A percentile compares a stretch with the other conserved stretches of the same genome.
phyloP scores from a whole-genome alignment of 1,140 invertebrate species.

The Formica selysi region DNA sequence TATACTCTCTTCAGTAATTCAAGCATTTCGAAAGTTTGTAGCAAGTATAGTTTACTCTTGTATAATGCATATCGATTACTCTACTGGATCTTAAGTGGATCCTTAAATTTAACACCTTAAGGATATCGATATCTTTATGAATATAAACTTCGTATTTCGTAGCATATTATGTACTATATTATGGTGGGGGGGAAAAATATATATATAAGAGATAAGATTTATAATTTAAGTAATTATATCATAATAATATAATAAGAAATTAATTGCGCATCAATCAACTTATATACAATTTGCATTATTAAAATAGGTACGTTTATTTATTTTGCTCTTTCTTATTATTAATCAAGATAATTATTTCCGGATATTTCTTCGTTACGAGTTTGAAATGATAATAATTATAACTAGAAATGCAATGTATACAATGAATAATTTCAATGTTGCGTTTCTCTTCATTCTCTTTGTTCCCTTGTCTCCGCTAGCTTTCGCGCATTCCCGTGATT shows the following conservation, averaged over 20 bases:
- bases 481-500: background rate
- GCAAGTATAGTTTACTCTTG: background rate
- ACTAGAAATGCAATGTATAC: background rate
- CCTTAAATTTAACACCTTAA: constrained; percentile 4
- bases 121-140: background rate
- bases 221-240: background rate
- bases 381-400: constrained; percentile 7
- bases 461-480: background rate
- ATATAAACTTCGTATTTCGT: background rate
- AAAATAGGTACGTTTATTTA: background rate
- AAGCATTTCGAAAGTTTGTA: constrained; percentile 24
- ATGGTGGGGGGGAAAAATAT: no score
- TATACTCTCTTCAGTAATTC: constrained; percentile 42
- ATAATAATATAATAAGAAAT: background rate
- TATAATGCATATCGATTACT: constrained; percentile 14
- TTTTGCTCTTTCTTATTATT: background rate
- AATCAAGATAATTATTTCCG: background rate
- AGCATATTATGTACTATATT: background rate
- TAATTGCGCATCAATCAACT: background rate
- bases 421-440: constrained; percentile 48
- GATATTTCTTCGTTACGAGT: background rate
- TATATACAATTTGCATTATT: background rate
- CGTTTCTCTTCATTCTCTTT: constrained; percentile 1
- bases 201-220: no score
- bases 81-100: background rate